Evolutionary conservation across 2,113 vertebrate genomes (phyloP).

Genomic region (Otus sunia): DNA sequence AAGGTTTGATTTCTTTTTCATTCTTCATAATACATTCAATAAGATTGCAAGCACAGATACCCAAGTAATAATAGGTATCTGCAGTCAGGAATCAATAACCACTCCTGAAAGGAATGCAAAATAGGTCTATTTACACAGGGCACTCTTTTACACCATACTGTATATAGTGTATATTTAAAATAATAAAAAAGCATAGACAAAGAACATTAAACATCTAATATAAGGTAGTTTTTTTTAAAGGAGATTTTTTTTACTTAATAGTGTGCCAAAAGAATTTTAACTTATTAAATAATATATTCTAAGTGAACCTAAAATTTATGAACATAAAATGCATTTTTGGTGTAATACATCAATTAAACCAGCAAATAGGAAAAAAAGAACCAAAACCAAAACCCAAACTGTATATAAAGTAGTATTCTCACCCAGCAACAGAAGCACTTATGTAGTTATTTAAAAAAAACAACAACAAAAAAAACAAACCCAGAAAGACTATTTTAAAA

Average conservation of each 20-base stretch:
- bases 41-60: slow-evolving; percentile 80
- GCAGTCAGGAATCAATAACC: slow-evolving; percentile 73
- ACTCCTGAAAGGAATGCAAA: slow-evolving; percentile 74
- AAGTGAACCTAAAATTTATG: slow-evolving; percentile 83
- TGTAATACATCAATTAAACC: slow-evolving; percentile 80
- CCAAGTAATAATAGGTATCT: slow-evolving; percentile 66
- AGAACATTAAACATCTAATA: slow-evolving; percentile 72
- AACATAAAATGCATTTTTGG: slow-evolving; percentile 87
- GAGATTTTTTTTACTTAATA: slow-evolving; percentile 73
- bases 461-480: background rate
- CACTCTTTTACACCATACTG: slow-evolving; percentile 69
- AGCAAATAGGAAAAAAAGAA: slow-evolving; percentile 77
- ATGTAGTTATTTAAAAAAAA: slow-evolving; percentile 64
- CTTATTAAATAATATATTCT: slow-evolving; percentile 88
- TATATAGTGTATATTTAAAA: slow-evolving; percentile 70
- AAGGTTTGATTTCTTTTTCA: slow-evolving; percentile 77
- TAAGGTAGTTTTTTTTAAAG: slow-evolving; percentile 72
- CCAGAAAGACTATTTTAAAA: slow-evolving; percentile 59
- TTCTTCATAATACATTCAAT: slow-evolving; percentile 84
- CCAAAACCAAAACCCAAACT: slow-evolving; percentile 71
- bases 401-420: slow-evolving; percentile 75
- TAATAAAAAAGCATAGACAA: slow-evolving; percentile 75
- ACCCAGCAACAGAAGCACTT: slow-evolving; percentile 80
- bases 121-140: slow-evolving; percentile 73
- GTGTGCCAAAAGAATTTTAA: slow-evolving; percentile 83